Evolutionary conservation across 2,888 invertebrate genomes (phyloP), one percentile per base, ranked within the genome.

Genomic region (Hirtodrosophila alboralis): DNA sequence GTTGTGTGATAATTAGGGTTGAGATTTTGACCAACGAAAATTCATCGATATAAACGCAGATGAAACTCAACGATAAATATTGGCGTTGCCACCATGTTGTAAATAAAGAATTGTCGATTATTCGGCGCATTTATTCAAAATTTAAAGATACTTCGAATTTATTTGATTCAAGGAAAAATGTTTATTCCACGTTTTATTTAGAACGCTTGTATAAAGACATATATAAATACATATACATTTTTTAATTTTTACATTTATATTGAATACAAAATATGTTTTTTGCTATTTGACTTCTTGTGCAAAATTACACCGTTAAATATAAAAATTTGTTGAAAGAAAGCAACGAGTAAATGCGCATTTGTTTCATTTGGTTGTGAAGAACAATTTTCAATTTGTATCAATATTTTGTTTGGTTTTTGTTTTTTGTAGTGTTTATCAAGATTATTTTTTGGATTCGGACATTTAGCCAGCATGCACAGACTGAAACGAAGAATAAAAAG

Each of bases 401-500:
- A 41, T 54, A 36, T 16, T 36, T 23, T 51, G 13, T 52, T 57
- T 51, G 59, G 40, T 26, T 52, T 47, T 43, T 61, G 64, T 59
- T 66, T n/a, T n/a, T n/a, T n/a, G n/a, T n/a, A n/a, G n/a, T n/a
- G n/a, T n/a, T n/a, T n/a, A n/a, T n/a, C 54, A 28, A 63, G 77
- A 65, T 53, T 58, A 49, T 64, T 63, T 52, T 63, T 52, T 61
- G 56, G 60, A 44, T 68, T 75, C 73, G 64, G 66, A 65, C 40
- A 53, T 75, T 89, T 90, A 91, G 85, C 90, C 90, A 83, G 91
- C 90, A 89, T 91, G 91, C 85, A 90, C 89, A 79, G 91, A 91
- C 90, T 91, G 91, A 89, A 90, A 90, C 74, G 83, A 89, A 86
- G 72, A 75, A 75, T 80, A 84, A 77, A 85, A 65, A 75, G 76